Conservation (phyloP, 2,797 vertebrate species). For the Dendrocincla tyrannina region DNA sequence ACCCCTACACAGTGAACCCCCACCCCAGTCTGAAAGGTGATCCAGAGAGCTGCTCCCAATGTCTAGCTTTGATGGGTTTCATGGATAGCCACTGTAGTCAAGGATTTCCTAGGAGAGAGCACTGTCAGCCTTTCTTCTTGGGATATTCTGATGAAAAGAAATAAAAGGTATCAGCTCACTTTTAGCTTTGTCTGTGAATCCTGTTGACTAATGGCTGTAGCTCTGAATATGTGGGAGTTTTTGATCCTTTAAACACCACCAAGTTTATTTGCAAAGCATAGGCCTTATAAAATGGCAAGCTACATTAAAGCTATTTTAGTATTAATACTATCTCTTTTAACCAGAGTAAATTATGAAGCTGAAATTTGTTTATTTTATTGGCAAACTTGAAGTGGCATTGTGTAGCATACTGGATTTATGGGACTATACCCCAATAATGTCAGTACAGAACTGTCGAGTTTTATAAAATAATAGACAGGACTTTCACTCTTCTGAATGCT, state of each 20-base stretch:
- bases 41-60: background rate
- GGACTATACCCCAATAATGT: background rate
- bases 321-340: background rate
- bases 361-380: background rate
- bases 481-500: background rate
- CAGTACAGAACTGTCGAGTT: background rate
- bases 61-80: background rate
- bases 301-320: background rate
- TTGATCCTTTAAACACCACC: background rate
- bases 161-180: background rate
- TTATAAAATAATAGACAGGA: background rate
- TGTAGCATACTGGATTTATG: background rate
- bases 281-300: background rate
- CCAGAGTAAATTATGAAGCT: background rate
- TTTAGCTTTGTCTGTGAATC: background rate
- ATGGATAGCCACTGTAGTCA: accelerated
- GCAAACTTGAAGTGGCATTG: background rate
- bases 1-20: background rate
- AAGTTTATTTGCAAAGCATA: background rate
- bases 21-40: background rate
- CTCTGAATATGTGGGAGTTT: background rate
- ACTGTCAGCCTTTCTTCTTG: background rate
- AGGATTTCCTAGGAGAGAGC: background rate
- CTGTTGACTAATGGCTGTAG: background rate
- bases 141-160: background rate